phyloP scores from a whole-genome alignment of 2,113 vertebrate species.

The Trogon melanurus region DNA sequence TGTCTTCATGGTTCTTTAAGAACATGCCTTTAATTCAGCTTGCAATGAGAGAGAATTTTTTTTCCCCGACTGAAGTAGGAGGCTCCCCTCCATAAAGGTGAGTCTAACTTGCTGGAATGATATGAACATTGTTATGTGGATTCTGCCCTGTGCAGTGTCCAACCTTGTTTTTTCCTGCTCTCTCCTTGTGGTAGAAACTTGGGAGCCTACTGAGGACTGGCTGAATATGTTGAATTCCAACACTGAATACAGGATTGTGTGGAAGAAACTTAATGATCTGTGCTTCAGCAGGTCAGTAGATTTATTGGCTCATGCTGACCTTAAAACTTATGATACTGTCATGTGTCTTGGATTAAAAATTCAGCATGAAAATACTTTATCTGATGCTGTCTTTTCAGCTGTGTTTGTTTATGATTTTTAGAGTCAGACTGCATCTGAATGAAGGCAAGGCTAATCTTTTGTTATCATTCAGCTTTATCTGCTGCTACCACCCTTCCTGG shows the following conservation, averaged over 20 bases:
- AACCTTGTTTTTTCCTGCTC: neutral
- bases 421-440: neutral
- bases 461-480: neutral
- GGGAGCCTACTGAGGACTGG: neutral
- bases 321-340: neutral
- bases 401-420: neutral
- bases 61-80: neutral
- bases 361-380: neutral
- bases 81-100: neutral
- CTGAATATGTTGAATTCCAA: neutral
- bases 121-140: accelerated
- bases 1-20: neutral
- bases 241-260: neutral
- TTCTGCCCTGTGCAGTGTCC: neutral
- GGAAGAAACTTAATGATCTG: neutral
- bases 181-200: neutral
- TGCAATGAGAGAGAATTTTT: neutral
- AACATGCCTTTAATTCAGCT: neutral
- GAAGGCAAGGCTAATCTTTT: neutral
- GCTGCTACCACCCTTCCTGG: neutral
- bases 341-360: neutral
- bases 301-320: neutral
- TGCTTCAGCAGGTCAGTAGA: neutral
- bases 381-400: neutral
- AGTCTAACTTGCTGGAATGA: neutral